Evolutionary conservation across 2,113 vertebrate genomes (phyloP).

Genomic region (Xiphophorus maculatus): DNA sequence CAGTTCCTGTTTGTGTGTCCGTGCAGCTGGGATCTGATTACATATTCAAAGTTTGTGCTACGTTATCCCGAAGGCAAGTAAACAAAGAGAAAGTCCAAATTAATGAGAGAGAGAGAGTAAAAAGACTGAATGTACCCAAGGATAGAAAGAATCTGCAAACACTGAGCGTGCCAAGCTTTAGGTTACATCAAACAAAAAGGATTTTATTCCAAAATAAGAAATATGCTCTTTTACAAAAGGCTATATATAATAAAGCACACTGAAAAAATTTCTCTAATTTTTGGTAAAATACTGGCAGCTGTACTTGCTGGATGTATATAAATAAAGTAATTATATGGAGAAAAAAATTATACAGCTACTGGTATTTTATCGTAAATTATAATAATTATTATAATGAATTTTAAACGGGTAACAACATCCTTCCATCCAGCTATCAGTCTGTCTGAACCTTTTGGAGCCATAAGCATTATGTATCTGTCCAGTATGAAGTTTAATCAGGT

Average conservation of each 20-base stretch:
- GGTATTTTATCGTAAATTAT: no score
- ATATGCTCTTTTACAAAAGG: not conserved
- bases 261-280: no score
- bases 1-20: not conserved
- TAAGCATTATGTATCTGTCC: no score
- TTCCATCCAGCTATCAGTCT: no score
- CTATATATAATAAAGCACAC: not conserved
- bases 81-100: conserved; percentile 1
- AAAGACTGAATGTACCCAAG: conserved; percentile 1
- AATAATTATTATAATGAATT: no score
- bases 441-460: no score
- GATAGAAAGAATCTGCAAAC: not conserved
- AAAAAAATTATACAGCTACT: no score
- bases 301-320: no score
- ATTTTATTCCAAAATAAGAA: not conserved
- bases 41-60: conserved; percentile 41
- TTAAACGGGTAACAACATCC: no score
- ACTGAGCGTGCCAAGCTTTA: not conserved
- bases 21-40: conserved; percentile 11
- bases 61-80: conserved; percentile 17
- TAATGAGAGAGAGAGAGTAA: not conserved
- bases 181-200: not conserved
- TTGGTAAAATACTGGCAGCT: no score
- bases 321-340: no score
- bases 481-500: no score